Conservation (phyloP, 2,888 invertebrate species). For the Lithophane ornitopus region DNA sequence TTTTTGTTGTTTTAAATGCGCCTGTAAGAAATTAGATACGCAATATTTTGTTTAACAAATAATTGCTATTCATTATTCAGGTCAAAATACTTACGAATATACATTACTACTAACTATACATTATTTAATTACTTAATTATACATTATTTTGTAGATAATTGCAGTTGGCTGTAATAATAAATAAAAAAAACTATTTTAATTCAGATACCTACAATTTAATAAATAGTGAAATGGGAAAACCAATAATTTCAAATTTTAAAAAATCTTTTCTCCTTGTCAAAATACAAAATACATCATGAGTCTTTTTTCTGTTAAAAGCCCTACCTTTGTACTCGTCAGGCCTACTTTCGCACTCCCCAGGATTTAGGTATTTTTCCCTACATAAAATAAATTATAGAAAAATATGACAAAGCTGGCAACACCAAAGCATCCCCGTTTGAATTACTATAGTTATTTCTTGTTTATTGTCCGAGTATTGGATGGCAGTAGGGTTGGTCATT, state of each 20-base stretch:
- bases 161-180: not conserved
- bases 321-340: not conserved
- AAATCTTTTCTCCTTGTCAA: not conserved
- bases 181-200: too few relatives aligned
- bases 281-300: not conserved
- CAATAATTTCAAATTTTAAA: too few relatives aligned
- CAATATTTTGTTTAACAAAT: not conserved
- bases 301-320: not conserved
- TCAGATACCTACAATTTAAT: not conserved
- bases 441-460: constrained; percentile 68
- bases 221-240: not conserved
- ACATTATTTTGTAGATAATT: not conserved
- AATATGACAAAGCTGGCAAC: constrained; percentile 37
- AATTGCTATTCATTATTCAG: constrained; percentile 7
- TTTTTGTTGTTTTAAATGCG: not conserved
- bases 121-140: too few relatives aligned
- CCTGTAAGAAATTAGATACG: constrained; percentile 14
- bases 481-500: constrained; percentile 69
- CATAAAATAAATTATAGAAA: not conserved
- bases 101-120: too few relatives aligned
- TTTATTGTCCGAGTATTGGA: constrained; percentile 63
- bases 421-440: constrained; percentile 53
- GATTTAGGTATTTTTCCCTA: not conserved
- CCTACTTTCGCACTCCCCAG: not conserved
- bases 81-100: not conserved